phyloP scores from a whole-genome alignment of 2,888 invertebrate genomes.

The Erebia aethiops region DNA sequence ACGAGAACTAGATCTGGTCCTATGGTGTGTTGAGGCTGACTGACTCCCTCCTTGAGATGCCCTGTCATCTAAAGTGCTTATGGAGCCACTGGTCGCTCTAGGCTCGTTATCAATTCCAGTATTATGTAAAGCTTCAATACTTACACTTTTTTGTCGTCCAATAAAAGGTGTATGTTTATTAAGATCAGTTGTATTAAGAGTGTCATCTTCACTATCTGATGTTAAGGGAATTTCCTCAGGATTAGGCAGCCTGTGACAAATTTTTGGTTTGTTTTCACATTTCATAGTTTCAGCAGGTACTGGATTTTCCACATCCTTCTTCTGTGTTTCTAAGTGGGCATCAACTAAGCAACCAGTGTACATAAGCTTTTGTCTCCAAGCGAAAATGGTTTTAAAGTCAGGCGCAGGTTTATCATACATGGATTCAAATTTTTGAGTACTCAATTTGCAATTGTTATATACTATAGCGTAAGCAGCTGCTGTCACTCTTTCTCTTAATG shows the following conservation, averaged over 20 bases:
- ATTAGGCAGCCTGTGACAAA: constrained; percentile 55
- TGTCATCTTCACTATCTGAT: constrained; percentile 65
- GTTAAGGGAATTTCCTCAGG: constrained; percentile 70
- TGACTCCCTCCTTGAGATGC: constrained; percentile 54
- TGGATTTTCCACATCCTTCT: constrained; percentile 28
- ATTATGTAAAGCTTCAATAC: constrained; percentile 67
- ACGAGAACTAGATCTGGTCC: constrained; percentile 63
- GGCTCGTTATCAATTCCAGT: constrained; percentile 49
- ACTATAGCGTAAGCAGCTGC: constrained; percentile 74
- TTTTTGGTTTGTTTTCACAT: constrained; percentile 40
- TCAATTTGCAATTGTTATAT: constrained; percentile 75
- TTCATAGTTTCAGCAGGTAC: constrained; percentile 23
- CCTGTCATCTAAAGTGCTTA: constrained; percentile 54
- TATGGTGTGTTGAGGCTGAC: constrained; percentile 55
- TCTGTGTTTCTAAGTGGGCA: constrained; percentile 53
- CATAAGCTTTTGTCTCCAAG: constrained; percentile 70
- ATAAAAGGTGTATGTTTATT: constrained; percentile 42
- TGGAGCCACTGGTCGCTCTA: constrained; percentile 49
- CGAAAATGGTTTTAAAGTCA: constrained; percentile 76
- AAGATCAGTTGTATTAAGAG: constrained; percentile 42
- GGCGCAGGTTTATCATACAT: constrained; percentile 75
- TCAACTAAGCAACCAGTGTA: constrained; percentile 73
- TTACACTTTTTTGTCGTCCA: constrained; percentile 56
- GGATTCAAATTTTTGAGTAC: constrained; percentile 68
- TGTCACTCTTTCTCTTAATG: constrained; percentile 68